A percentile compares a stretch with the other conserved stretches of the same genome.
Evolutionary conservation across 2,888 invertebrate genomes (phyloP).

Genomic region (Clanis bilineata): DNA sequence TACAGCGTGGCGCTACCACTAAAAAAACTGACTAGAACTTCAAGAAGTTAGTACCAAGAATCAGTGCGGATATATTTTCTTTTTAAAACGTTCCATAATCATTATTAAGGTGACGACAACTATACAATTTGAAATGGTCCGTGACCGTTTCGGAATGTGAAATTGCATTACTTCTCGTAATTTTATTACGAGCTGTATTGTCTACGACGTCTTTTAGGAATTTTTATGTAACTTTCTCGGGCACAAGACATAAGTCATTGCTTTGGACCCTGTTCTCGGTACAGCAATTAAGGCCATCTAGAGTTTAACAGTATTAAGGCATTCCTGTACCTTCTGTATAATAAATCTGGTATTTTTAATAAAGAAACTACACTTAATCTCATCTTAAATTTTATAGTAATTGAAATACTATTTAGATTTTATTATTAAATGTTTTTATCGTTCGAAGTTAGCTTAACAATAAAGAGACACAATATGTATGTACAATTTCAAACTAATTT

Average conservation of each 20-base stretch:
- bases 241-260: slow-evolving; percentile 4
- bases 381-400: too few species aligned
- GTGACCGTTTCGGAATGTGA: slow-evolving; percentile 15
- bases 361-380: too few species aligned
- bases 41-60: neutral
- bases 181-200: slow-evolving; percentile 13
- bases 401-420: too few species aligned
- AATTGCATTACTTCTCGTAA: slow-evolving; percentile 12
- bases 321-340: neutral
- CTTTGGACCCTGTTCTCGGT: neutral
- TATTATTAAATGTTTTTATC: too few species aligned
- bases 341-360: neutral
- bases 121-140: slow-evolving; percentile 9
- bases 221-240: slow-evolving; percentile 6
- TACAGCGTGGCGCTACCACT: too few species aligned
- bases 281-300: neutral
- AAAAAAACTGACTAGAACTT: too few species aligned
- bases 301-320: neutral
- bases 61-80: neutral
- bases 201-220: slow-evolving; percentile 7
- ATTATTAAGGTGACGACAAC: slow-evolving; percentile 10
- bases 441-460: too few species aligned
- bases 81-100: neutral
- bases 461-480: too few species aligned
- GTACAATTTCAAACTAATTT: too few species aligned